Conservation (phyloP, 1,140 invertebrate species). For the Drosophila auraria region DNA sequence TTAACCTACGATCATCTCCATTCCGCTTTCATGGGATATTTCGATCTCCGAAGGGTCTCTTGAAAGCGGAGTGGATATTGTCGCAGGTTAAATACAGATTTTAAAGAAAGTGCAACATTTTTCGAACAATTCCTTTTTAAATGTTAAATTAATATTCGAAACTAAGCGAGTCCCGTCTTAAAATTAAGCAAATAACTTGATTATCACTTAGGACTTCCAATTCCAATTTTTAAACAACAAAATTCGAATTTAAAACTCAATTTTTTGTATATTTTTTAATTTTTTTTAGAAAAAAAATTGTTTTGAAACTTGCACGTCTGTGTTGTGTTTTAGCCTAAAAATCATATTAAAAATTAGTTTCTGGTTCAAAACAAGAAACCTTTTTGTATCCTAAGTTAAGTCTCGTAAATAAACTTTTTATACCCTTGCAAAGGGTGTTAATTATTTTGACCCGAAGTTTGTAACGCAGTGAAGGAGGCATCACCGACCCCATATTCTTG, state of each 20-base stretch:
- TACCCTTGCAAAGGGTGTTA: no score
- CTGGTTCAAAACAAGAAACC: background rate
- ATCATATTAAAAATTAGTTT: no score
- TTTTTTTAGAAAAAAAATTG: background rate
- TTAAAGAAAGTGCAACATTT: background rate
- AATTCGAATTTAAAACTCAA: background rate
- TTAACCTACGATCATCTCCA: background rate
- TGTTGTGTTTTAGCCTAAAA: no score
- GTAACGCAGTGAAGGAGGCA: no score
- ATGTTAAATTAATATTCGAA: background rate
- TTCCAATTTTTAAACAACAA: background rate
- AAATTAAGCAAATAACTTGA: background rate
- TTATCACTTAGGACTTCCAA: background rate
- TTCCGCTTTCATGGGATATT: slow-evolving; percentile 5
- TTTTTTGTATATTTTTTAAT: background rate
- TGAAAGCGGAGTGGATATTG: background rate
- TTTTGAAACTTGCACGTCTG: no score
- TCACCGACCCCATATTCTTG: no score
- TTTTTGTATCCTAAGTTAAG: background rate
- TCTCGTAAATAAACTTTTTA: background rate
- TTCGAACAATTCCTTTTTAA: background rate
- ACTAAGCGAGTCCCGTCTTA: background rate
- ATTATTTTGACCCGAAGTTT: no score
- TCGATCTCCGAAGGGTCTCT: slow-evolving; percentile 5
- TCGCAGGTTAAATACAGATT: background rate